These are phyloP conservation scores for Drosophila pruinosa DNA, from an alignment of 1,140 invertebrate genomes.

Conservation along the genomic window DNA sequence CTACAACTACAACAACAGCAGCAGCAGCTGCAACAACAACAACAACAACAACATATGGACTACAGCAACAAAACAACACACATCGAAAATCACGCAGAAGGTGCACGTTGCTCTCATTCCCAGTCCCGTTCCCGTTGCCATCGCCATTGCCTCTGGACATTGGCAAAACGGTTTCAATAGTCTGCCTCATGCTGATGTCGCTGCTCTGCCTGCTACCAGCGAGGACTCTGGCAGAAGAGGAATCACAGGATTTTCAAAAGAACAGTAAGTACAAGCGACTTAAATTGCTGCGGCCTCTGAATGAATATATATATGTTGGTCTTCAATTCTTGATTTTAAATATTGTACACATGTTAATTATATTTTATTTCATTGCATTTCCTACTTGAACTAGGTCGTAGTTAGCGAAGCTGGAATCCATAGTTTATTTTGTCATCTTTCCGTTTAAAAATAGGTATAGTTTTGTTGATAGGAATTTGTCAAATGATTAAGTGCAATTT, in stretches of 20 bases:
- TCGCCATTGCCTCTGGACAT: constrained; percentile 7
- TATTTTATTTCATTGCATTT: no score
- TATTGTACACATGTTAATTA: no score
- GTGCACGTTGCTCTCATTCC: constrained; percentile 30
- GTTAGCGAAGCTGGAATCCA: no score
- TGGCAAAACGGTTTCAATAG: constrained; percentile 60
- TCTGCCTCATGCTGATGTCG: constrained; percentile 38
- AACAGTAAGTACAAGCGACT: constrained; percentile 70
- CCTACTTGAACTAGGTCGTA: no score
- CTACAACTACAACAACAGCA: constrained; percentile 24
- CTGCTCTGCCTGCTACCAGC: constrained; percentile 51
- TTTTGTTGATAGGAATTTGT: no score
- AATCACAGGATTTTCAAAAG: constrained; percentile 81
- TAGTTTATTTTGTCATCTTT: no score
- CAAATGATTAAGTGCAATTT: no score
- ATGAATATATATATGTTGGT: no score
- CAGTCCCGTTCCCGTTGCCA: neutral
- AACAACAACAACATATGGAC: neutral
- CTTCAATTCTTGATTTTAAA: no score
- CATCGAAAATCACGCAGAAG: constrained; percentile 71
- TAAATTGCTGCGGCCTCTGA: neutral
- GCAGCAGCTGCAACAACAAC: constrained; percentile 24
- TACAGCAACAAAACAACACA: constrained; percentile 40
- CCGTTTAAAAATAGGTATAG: no score
- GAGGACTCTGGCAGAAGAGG: constrained; percentile 56